Evolutionary conservation across 2,797 vertebrate genomes (phyloP).

Genomic region (Fundulus diaphanus): DNA sequence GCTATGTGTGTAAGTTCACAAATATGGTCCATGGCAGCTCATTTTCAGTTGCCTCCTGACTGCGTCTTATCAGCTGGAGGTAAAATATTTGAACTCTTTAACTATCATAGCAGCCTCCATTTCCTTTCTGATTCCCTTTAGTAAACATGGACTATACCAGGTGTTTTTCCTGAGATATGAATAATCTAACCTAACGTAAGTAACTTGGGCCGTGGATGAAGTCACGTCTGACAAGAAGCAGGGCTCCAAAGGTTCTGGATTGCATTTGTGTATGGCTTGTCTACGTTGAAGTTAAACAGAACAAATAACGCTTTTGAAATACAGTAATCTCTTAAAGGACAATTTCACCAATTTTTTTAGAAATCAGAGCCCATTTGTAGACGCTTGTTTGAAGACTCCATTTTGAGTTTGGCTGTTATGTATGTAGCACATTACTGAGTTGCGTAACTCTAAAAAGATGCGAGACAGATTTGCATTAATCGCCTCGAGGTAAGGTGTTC

Average conservation of each 20-base stretch:
- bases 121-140: conserved; percentile 31
- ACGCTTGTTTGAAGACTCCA: neutral
- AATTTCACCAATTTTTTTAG: neutral
- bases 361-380: neutral
- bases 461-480: neutral
- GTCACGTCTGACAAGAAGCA: conserved; percentile 2
- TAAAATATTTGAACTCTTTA: conserved; percentile 56
- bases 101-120: conserved; percentile 18
- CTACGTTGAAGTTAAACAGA: neutral
- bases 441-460: neutral
- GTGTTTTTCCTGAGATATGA: conserved; percentile 17
- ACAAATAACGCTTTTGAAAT: neutral
- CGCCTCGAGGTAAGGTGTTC: neutral
- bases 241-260: conserved; percentile 17
- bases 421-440: neutral
- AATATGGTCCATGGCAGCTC: conserved; percentile 3
- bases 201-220: conserved; percentile 13
- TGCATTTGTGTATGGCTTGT: conserved; percentile 1
- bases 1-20: conserved; percentile 20
- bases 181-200: conserved; percentile 6
- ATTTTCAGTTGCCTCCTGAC: conserved; percentile 16
- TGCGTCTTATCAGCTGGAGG: conserved; percentile 29
- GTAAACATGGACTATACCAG: conserved; percentile 36
- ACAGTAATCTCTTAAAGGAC: neutral
- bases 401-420: neutral